Evolutionary conservation across 2,888 invertebrate genomes (phyloP), one percentile per base, ranked within the genome.

Genomic region (Scaptomyza cyrtandrae): DNA sequence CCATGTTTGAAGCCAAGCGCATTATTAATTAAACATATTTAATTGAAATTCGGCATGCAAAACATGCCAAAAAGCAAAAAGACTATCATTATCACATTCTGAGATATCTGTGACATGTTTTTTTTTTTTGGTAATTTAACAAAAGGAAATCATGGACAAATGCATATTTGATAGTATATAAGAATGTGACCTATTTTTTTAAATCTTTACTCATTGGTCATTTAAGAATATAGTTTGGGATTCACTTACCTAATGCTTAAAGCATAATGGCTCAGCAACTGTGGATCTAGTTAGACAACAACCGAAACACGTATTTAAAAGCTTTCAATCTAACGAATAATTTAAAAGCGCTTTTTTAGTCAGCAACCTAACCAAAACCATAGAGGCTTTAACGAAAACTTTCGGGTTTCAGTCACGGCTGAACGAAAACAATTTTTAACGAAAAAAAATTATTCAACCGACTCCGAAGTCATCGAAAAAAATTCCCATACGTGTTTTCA

Each of bases 31-130:
- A 44, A 49, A 31, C 33, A 52, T 78, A 61, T 66, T 84, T 68
- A 75, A 82, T 86, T 69, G 68, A 70, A 83, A 75, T 55, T 60
- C 52, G 61, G 64, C 78, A 70, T 80, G 75, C 72, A 61, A 73
- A 70, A 68, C 59, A 57, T 61, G 35, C 49, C 63, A 43, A 63
- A 27, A 44, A n/a, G n/a, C n/a, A n/a, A n/a, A n/a, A n/a, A n/a
- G n/a, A n/a, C n/a, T n/a, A n/a, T n/a, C n/a, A n/a, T n/a, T n/a
- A n/a, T n/a, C n/a, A n/a, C n/a, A n/a, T n/a, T n/a, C n/a, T n/a
- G n/a, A n/a, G n/a, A n/a, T n/a, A n/a, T n/a, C n/a, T n/a, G n/a
- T n/a, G n/a, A n/a, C n/a, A n/a, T n/a, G n/a, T n/a, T n/a, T n/a
- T n/a, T n/a, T 71, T 70, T 49, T 24, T 54, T 64, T 48, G 48